Conservation (phyloP, 2,888 invertebrate genomes). For the Acleris emargana region DNA sequence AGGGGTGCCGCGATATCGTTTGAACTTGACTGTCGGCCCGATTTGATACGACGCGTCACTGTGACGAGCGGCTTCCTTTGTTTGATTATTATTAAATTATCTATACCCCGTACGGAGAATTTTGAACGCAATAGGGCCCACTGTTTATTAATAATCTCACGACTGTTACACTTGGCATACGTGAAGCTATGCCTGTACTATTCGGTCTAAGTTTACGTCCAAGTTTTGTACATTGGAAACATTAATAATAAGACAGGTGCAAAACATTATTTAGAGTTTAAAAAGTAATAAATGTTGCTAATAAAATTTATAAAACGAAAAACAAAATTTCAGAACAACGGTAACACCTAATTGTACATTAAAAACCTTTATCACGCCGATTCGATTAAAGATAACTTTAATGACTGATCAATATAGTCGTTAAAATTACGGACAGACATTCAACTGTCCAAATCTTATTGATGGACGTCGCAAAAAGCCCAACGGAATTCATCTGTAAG, state of each 20-base stretch:
- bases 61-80: conserved; percentile 75
- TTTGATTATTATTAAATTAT: conserved; percentile 70
- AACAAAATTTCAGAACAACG: conserved; percentile 11
- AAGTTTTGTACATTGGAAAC: too few species aligned
- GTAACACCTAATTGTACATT: conserved; percentile 58
- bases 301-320: conserved; percentile 45
- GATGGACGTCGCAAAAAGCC: conserved; percentile 72
- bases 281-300: not conserved
- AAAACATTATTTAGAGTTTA: too few species aligned
- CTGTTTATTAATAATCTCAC: conserved; percentile 31
- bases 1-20: conserved; percentile 59
- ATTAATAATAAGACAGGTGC: too few species aligned
- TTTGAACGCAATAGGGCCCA: conserved; percentile 26
- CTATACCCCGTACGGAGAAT: conserved; percentile 48
- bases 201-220: too few species aligned
- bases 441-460: conserved; percentile 79
- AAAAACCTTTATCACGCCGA: conserved; percentile 59
- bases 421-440: conserved; percentile 67
- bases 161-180: not conserved
- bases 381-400: conserved; percentile 66
- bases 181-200: not conserved
- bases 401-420: conserved; percentile 66
- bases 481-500: conserved; percentile 61
- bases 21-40: conserved; percentile 76
- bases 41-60: conserved; percentile 78